Percentiles rank a stretch among this genome's conserved stretches.
Conservation (phyloP, 2,797 vertebrate genomes). For the Rhodeus uyekii region DNA sequence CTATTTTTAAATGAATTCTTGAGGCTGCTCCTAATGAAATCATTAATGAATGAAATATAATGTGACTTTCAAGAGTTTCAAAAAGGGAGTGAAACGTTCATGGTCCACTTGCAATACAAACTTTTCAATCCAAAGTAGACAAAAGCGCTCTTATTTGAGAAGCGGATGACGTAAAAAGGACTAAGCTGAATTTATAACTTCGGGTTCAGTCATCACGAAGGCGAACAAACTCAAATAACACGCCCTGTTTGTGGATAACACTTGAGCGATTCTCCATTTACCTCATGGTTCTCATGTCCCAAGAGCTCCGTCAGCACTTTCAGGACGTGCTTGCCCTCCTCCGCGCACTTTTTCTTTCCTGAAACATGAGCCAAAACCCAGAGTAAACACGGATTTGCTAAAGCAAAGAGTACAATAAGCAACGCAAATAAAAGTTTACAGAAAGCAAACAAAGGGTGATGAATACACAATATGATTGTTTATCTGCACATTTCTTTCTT, state of each 20-base stretch:
- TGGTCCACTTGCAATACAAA: background rate
- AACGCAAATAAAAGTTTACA: background rate
- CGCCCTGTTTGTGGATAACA: background rate
- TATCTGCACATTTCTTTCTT: background rate
- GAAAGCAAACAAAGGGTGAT: background rate
- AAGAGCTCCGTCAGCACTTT: slow-evolving; percentile 93
- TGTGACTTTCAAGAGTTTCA: background rate
- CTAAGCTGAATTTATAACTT: background rate
- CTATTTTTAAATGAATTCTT: background rate
- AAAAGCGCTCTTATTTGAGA: slow-evolving; percentile 12
- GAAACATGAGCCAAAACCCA: slow-evolving; percentile 28
- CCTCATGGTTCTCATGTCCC: slow-evolving; percentile 93
- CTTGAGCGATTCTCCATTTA: slow-evolving; percentile 60
- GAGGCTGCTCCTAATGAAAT: background rate
- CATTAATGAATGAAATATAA: background rate
- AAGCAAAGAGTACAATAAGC: background rate
- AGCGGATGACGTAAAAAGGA: background rate
- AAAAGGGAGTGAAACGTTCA: slow-evolving; percentile 11
- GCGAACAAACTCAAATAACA: slow-evolving; percentile 16
- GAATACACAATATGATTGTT: background rate
- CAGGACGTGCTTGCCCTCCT: slow-evolving; percentile 83
- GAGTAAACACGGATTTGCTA: background rate
- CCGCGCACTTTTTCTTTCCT: slow-evolving; percentile 92
- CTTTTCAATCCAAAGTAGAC: slow-evolving; percentile 12
- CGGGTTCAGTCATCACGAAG: background rate